These are phyloP conservation scores for Paramormyrops hopkinsi DNA, from an alignment of 2,797 vertebrate genomes.

Conservation along the genomic window DNA sequence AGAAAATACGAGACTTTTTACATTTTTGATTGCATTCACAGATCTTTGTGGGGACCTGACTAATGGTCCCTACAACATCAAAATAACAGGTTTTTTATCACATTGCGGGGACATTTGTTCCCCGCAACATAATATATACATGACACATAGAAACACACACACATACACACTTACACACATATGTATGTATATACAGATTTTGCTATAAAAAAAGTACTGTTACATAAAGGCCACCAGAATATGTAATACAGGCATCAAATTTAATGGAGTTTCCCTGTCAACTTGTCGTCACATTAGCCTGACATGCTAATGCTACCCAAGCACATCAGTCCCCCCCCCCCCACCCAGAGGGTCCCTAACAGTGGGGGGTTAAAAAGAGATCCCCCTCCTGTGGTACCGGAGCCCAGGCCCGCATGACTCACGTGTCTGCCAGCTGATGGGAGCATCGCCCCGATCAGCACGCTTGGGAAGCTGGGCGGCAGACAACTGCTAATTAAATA, in stretches of 20 bases:
- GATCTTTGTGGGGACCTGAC: not conserved
- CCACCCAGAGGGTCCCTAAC: not conserved
- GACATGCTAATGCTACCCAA: conserved; percentile 19
- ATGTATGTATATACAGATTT: not conserved
- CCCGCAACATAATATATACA: not conserved
- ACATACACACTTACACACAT: not conserved
- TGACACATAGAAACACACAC: not conserved
- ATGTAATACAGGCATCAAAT: not conserved
- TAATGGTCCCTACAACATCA: not conserved
- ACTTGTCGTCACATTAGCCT: conserved; percentile 17
- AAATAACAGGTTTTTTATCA: not conserved
- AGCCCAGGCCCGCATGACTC: not conserved
- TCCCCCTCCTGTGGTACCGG: not conserved
- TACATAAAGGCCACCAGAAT: not conserved
- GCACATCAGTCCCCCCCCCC: not conserved
- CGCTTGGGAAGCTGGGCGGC: not conserved
- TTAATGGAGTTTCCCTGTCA: conserved; percentile 1
- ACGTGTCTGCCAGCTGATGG: not conserved
- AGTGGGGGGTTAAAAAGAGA: not conserved
- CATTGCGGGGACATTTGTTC: not conserved
- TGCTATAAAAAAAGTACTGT: not conserved
- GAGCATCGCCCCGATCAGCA: not conserved
- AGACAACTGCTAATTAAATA: conserved; percentile 5
- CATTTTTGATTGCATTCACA: not conserved
- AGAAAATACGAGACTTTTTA: not conserved